Evolutionary conservation across 2,888 invertebrate species (phyloP).

Genomic region (Blastobasis lacticolella): DNA sequence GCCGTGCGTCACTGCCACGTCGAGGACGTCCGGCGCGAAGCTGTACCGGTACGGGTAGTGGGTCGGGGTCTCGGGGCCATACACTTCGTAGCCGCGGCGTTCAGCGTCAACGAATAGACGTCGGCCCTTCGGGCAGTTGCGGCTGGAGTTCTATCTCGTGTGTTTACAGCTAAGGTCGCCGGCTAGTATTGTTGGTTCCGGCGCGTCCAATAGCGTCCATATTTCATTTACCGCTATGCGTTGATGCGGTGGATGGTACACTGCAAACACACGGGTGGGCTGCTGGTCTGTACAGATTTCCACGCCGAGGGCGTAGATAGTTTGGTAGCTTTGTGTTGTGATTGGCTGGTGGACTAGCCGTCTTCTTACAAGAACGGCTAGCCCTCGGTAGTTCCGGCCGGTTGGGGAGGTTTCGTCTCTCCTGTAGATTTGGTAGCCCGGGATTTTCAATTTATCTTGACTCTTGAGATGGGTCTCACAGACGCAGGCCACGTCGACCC

Average conservation of each 20-base stretch:
- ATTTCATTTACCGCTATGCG: background rate
- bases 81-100: conserved; percentile 1
- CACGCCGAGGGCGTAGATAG: conserved; percentile 6
- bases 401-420: background rate
- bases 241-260: conserved; percentile 7
- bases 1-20: conserved; percentile 1
- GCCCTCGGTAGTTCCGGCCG: conserved; percentile 3
- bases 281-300: background rate
- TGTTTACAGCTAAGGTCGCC: conserved; percentile 13
- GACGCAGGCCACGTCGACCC: background rate
- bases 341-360: conserved; percentile 7
- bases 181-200: background rate
- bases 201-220: background rate
- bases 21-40: conserved; percentile 5
- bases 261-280: conserved; percentile 3
- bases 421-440: background rate
- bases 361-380: conserved; percentile 7
- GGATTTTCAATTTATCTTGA: background rate
- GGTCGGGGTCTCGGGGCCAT: conserved; percentile 10
- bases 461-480: background rate
- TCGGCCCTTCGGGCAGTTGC: background rate
- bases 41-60: background rate
- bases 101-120: conserved; percentile 8
- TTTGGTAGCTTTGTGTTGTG: too few relatives aligned
- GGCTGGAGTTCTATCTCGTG: conserved; percentile 8